Evolutionary conservation across 2,888 invertebrate genomes (phyloP).

Genomic region (Ectobius pallidus): DNA sequence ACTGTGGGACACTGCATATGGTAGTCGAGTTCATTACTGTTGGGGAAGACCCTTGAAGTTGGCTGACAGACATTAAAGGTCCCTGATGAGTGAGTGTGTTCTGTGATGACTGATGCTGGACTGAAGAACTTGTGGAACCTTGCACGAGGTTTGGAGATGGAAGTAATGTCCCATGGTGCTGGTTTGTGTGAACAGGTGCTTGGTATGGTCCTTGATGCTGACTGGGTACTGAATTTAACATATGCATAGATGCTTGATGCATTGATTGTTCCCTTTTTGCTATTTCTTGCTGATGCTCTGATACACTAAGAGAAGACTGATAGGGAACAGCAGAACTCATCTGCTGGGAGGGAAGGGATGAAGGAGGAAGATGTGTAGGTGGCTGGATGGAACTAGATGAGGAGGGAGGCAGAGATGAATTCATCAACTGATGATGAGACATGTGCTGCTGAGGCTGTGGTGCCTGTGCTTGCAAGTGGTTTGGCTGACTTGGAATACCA

Average conservation of each 20-base stretch:
- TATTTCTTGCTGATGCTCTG: neutral
- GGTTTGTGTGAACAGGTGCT: neutral
- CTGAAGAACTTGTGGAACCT: neutral
- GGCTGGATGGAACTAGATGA: neutral
- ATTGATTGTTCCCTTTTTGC: neutral
- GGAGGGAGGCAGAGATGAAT: neutral
- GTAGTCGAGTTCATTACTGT: neutral
- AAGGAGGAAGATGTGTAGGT: neutral
- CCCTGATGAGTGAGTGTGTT: neutral
- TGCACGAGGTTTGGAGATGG: neutral
- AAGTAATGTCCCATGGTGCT: neutral
- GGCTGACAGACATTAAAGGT: neutral
- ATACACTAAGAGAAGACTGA: neutral
- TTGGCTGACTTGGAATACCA: conserved; percentile 36
- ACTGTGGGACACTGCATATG: neutral
- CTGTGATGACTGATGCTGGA: conserved; percentile 14
- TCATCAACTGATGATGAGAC: neutral
- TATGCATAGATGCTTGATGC: neutral
- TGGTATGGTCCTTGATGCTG: conserved; percentile 21
- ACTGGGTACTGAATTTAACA: neutral
- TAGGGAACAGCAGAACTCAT: neutral
- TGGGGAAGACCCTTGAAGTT: conserved; percentile 12
- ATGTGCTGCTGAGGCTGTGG: conserved; percentile 17
- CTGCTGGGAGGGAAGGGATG: neutral
- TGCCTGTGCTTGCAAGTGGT: conserved; percentile 30